A percentile compares a stretch with the other conserved stretches of the same genome.
Evolutionary conservation across 2,888 invertebrate genomes (phyloP).

Genomic region (Teleiodes luculella): DNA sequence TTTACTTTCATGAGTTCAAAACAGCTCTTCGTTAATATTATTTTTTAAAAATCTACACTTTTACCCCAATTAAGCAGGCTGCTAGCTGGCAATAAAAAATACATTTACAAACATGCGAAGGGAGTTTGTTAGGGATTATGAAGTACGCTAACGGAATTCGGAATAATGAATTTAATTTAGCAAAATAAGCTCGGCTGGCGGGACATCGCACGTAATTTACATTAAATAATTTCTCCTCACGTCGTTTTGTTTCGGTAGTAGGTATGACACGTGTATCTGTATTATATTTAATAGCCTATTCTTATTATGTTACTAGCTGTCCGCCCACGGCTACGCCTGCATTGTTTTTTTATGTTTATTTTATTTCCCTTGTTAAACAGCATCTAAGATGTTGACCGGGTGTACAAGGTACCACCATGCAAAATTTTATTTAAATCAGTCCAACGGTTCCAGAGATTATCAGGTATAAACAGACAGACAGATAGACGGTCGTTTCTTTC

Average conservation of each 20-base stretch:
- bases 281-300: too few relatives aligned
- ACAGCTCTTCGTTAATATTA: background rate
- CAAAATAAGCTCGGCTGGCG: background rate
- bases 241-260: conserved; percentile 25
- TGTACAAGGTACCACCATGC: too few relatives aligned
- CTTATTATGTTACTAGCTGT: too few relatives aligned
- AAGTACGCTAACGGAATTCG: conserved; percentile 12
- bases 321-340: too few relatives aligned
- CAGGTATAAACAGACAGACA: too few relatives aligned
- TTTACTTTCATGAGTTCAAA: background rate
- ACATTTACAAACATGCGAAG: background rate
- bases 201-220: conserved; percentile 12
- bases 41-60: background rate
- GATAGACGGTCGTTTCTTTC: too few relatives aligned
- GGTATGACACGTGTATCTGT: too few relatives aligned
- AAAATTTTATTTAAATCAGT: too few relatives aligned
- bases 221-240: conserved; percentile 34
- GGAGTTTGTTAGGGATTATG: conserved; percentile 9
- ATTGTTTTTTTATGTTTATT: too few relatives aligned
- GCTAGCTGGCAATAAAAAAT: background rate
- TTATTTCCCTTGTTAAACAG: too few relatives aligned
- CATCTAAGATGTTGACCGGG: too few relatives aligned
- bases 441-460: too few relatives aligned
- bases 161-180: conserved; percentile 12
- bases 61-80: background rate